Base-by-base conservation (phyloP, 1,140 invertebrate genomes). In the Cydia amplana region DNA sequence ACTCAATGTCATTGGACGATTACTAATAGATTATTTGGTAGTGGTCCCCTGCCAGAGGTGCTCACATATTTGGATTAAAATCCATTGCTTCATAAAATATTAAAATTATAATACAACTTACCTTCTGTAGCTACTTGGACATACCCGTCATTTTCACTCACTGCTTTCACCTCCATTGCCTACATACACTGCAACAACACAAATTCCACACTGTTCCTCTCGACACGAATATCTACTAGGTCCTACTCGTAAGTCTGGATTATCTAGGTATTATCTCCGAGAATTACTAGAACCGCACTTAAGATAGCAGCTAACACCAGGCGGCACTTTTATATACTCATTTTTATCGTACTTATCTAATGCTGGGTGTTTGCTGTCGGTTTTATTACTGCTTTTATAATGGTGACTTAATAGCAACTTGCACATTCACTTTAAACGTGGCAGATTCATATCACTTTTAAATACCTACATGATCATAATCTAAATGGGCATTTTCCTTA, bases 271-370 rank as follows among this genome's bases (percentile, higher is more conserved):
- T 70, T 70, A 70, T 70, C 32, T 70, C 20, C 7, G 36, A 70
- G 65, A 70, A n/a, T 40, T 70, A 16, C 64, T 67, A 70, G 65
- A 43, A 32, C 16, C 36, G 65, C 65, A 70, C 65, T 70, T 18
- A 40, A 70, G 65, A 70, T 70, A 70, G 28, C 64, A 14, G 65
- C 16, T 70, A 70, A 36, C 20, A 20, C 36, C 65, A 20, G 28
- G 28, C 65, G 65, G 65, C 65, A 70, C 65, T 70, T 70, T 70
- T 70, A 40, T 70, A 70, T 9, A 40, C 14, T 32, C n/a, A 32
- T 7, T 70, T 36, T 70, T 18, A 70, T 70, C 65, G 5, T 43
- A 23, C 7, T 67, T 70, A 70, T 70, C 65, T 70, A 67, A 25
- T 67, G 28, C 25, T 67, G 36, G 18, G 3, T 43, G 25, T 70